Conservation (phyloP, 2,797 vertebrate genomes). For the Brotogeris chrysoptera region DNA sequence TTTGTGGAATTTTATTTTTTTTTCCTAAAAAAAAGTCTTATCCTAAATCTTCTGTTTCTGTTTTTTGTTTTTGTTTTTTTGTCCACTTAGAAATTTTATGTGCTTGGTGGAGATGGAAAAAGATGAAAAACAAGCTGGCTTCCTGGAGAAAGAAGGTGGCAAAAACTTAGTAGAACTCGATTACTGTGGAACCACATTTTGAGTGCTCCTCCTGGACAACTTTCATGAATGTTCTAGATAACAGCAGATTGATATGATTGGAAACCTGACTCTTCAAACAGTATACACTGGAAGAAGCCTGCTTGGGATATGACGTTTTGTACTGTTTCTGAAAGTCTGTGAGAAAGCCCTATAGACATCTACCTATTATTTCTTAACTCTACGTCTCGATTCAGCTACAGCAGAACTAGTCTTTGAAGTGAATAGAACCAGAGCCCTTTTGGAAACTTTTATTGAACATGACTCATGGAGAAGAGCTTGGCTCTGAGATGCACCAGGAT, state of each 20-base stretch:
- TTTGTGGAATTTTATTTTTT: neutral
- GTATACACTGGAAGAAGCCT: conserved; percentile 47
- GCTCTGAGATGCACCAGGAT: conserved; percentile 99
- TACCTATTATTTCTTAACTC: conserved; percentile 36
- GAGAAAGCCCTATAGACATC: conserved; percentile 42
- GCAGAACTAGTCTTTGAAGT: conserved; percentile 63
- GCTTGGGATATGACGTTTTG: conserved; percentile 38
- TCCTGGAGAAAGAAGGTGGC: conserved; percentile 37
- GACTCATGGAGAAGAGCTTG: conserved; percentile 99
- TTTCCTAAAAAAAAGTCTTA: neutral
- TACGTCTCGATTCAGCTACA: conserved; percentile 34
- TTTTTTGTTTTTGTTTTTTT: neutral
- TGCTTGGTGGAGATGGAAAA: conserved; percentile 51
- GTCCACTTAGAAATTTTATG: conserved; percentile 52
- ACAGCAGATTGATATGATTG: conserved; percentile 16
- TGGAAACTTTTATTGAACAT: conserved; percentile 94
- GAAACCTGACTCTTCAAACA: conserved; percentile 24
- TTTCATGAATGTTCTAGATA: neutral
- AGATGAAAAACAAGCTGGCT: conserved; percentile 49
- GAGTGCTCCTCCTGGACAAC: neutral
- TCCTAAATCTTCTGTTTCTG: neutral
- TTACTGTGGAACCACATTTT: conserved; percentile 2
- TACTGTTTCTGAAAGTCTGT: conserved; percentile 24
- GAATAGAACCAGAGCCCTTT: conserved; percentile 75
- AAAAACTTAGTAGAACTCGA: neutral